Base-by-base conservation (phyloP, 2,888 invertebrate genomes). In the Lysandra bellargus region DNA sequence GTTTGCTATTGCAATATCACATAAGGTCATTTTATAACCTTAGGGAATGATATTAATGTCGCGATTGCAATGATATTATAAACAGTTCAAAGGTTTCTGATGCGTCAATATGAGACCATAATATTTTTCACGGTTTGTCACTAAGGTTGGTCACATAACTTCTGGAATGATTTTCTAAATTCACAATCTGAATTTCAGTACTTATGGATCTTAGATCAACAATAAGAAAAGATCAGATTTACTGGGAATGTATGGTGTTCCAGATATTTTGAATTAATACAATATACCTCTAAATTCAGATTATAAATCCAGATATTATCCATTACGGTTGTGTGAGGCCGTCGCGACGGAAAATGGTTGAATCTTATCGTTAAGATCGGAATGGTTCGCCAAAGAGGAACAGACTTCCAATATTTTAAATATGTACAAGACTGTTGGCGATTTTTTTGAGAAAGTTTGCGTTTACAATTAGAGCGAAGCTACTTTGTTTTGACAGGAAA, bases 1-100 rank as follows among this genome's bases (percentile, higher is more conserved):
- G 33, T 69, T 69, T 33, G 33, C 69, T 69, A 37, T 69, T 37
- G 5, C 69, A 69, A 14, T 37, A 5, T 37, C 14, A 69, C 64
- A 64, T 30, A 69, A 69, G 69, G 69, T 37, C 33, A 37, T 69
- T 69, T 37, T 14, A 14, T 69, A 69, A 69, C 69, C 69, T 69
- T 6, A 69, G 69, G 33, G 5, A 69, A 33, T 33, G 37, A 37
- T 69, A 69, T 69, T 14, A 37, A 69, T 69, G 69, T 33, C 69
- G 69, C 69, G 37, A 69, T 69, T 69, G 14, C 69, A 69, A 69
- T 69, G 4, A 69, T 69, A 69, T 69, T 69, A 69, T 69, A 69
- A 69, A 69, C 69, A 69, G 69, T 30, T 69, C 69, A 69, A 37
- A 33, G 69, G 69, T 37, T 69, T 69, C 69, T 69, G 30, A 69